Conservation (phyloP, 2,797 vertebrate genomes). For the Peromyscus attwateri region DNA sequence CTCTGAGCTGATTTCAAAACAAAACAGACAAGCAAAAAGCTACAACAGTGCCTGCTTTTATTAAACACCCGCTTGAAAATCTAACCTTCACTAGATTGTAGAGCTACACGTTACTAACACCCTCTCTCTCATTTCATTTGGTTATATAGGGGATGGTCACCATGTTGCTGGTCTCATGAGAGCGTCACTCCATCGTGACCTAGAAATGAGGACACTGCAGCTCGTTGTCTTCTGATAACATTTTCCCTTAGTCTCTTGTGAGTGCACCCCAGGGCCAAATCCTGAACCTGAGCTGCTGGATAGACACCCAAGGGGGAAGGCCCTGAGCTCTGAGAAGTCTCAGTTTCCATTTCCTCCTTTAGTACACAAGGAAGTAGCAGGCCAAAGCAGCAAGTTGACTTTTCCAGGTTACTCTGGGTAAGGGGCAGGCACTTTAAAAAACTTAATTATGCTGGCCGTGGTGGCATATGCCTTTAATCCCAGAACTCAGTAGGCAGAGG, state of each 20-base stretch:
- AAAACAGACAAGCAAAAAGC: not conserved
- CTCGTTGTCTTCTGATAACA: not conserved
- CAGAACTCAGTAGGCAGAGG: not conserved
- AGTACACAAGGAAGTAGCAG: not conserved
- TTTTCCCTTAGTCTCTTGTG: not conserved
- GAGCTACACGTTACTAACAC: fast-evolving
- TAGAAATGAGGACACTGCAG: not conserved
- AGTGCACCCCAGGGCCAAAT: not conserved
- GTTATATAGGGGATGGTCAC: not conserved
- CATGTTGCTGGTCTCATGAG: not conserved
- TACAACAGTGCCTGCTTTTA: too few relatives aligned
- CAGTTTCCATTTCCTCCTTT: not conserved
- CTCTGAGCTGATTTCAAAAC: not conserved
- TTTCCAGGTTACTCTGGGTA: not conserved
- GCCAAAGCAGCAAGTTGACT: not conserved
- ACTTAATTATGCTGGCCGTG: not conserved
- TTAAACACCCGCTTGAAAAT: not conserved
- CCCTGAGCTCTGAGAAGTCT: not conserved
- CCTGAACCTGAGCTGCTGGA: not conserved
- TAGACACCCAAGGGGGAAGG: not conserved
- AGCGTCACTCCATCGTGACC: not conserved
- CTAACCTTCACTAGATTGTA: not conserved
- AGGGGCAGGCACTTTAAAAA: not conserved
- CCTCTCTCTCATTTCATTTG: too few relatives aligned
- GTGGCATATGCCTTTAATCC: not conserved